These are phyloP conservation scores for Pseudopleuronectes americanus DNA, from an alignment of 2,797 vertebrate species.

Conservation along the genomic window DNA sequence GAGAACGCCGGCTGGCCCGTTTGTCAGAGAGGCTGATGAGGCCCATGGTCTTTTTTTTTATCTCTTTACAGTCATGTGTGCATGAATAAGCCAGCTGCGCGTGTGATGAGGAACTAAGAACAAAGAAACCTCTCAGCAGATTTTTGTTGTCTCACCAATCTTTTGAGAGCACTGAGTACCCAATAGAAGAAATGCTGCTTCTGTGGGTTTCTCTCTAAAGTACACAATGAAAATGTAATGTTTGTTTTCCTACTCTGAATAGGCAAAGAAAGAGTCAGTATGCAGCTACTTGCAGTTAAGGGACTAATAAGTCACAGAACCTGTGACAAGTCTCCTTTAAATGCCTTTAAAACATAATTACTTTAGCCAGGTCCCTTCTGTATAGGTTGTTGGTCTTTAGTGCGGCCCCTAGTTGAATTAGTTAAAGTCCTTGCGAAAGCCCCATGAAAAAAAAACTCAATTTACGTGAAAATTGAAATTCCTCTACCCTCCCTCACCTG, in stretches of 20 bases:
- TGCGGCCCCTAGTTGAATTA: neutral
- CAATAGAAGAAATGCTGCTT: conserved; percentile 53
- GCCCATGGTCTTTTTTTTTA: conserved; percentile 24
- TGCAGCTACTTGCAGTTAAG: conserved; percentile 14
- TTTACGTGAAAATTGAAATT: too few relatives aligned
- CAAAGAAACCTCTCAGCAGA: conserved; percentile 61
- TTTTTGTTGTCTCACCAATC: conserved; percentile 67
- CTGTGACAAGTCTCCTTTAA: conserved; percentile 36
- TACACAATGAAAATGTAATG: conserved; percentile 66
- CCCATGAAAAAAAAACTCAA: neutral
- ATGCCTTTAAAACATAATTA: conserved; percentile 42
- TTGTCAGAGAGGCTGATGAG: conserved; percentile 32
- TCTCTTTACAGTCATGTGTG: conserved; percentile 7
- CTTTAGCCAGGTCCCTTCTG: conserved; percentile 1
- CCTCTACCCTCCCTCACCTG: neutral
- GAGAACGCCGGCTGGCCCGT: conserved; percentile 16
- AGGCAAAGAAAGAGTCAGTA: conserved; percentile 15
- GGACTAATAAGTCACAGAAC: conserved; percentile 32
- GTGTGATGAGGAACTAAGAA: conserved; percentile 25
- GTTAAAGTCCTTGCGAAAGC: neutral
- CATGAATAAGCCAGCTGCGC: conserved; percentile 13
- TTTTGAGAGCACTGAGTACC: conserved; percentile 42
- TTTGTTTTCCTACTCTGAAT: conserved; percentile 43
- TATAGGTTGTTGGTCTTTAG: conserved; percentile 4
- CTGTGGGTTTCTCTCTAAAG: conserved; percentile 54